phyloP scores from a whole-genome alignment of 2,888 invertebrate genomes.

The Chalcis sispes region DNA sequence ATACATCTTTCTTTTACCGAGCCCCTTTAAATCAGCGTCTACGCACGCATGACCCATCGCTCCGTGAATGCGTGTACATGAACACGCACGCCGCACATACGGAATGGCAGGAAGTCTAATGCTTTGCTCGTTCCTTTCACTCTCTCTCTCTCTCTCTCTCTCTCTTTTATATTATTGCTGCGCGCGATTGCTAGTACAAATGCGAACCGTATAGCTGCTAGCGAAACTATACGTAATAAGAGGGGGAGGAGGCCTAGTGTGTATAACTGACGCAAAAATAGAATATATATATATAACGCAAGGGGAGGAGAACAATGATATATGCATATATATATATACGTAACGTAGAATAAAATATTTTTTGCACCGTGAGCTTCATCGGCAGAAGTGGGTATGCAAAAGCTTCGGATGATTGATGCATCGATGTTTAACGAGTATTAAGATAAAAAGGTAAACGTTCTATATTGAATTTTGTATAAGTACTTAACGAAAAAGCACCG shows the following conservation, averaged over 20 bases:
- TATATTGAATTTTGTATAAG: neutral
- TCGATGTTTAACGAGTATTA: neutral
- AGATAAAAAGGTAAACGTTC: neutral
- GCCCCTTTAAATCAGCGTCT: constrained; percentile 35
- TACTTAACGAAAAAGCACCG: too few species aligned
- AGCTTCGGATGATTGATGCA: constrained; percentile 1
- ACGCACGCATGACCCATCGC: neutral
- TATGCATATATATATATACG: too few species aligned
- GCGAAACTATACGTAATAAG: too few species aligned
- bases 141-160: too few species aligned
- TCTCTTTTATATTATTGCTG: too few species aligned
- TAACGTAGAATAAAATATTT: constrained; percentile 17
- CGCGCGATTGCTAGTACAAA: constrained; percentile 23
- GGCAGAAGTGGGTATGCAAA: constrained; percentile 6
- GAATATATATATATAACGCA: neutral
- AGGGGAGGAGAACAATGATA: constrained; percentile 19
- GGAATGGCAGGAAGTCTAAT: constrained; percentile 28
- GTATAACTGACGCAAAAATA: neutral
- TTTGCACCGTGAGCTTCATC: neutral
- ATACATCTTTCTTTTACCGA: too few species aligned
- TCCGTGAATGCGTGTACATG: constrained; percentile 30
- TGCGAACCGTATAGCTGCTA: constrained; percentile 4
- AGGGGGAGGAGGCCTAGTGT: neutral
- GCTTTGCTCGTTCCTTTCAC: neutral
- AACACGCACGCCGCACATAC: too few species aligned